Evolutionary conservation across 30 jellyfish, hydroid and myxozoan species (phyloP), one percentile per base, ranked within the genome.

Genomic region (Hydractinia symbiolongicarpus): DNA sequence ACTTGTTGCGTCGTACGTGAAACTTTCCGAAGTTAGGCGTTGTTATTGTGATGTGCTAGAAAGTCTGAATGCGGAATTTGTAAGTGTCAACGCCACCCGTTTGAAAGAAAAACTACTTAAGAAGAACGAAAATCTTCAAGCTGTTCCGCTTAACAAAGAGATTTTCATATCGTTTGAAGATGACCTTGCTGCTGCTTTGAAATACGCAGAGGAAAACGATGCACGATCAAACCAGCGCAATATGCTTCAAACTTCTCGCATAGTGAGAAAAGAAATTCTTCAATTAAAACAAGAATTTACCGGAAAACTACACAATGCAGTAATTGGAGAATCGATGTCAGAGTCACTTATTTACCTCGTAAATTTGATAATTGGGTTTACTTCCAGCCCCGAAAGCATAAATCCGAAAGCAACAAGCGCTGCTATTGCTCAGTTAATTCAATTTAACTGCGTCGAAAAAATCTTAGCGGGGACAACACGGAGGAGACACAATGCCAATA

Each of bases 1-100:
- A 9, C n/a, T 57, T 10, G 13, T 57, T 9, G 68, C 68, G n/a
- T n/a, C 68, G 13, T 57, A 57, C 68, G n/a, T 57, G n/a, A 57
- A 57, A n/a, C 68, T 57, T n/a, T 57, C 68, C n/a, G 68, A 57
- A 9, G 68, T 57, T n/a, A 57, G n/a, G n/a, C 68, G 13, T n/a
- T n/a, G n/a, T 57, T 57, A 57, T n/a, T 57, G 10, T 9, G 13
- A 57, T 9, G n/a, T 57, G 68, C 68, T 57, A 57, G n/a, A 10
- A 57, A 57, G n/a, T n/a, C n/a, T 57, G 68, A 57, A 57, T n/a
- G 68, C 68, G n/a, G 68, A 57, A 57, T 57, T 57, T n/a, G n/a
- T 57, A 10, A 9, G 13, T 57, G 68, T 57, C 13, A 57, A 57
- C 68, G 10, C 68, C 10, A 57, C 68, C 10, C 68, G 68, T 57